Conservation (phyloP, 2,888 invertebrate genomes). For the Acanthosoma haemorrhoidale region DNA sequence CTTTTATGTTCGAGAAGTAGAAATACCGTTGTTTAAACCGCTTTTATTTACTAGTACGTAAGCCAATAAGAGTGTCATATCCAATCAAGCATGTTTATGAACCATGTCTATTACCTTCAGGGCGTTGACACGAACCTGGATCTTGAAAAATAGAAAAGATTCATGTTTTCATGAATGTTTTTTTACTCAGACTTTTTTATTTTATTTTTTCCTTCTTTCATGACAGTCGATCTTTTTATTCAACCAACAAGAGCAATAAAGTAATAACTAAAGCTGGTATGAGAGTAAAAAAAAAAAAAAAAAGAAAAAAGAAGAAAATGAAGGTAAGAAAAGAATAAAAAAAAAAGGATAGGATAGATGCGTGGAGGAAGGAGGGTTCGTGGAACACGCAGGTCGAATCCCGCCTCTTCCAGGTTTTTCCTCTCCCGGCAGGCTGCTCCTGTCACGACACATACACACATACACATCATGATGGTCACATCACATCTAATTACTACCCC, state of each 20-base stretch:
- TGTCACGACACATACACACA: neutral
- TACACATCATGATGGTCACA: neutral
- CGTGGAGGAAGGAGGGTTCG: slow-evolving; percentile 2
- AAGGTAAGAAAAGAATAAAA: neutral
- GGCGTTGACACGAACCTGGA: too few species aligned
- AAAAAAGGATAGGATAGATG: neutral
- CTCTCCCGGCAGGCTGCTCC: neutral
- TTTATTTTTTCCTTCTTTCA: neutral
- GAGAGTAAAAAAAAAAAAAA: neutral
- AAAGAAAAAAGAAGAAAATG: neutral
- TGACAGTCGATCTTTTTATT: neutral
- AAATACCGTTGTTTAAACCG: too few species aligned
- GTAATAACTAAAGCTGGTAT: neutral
- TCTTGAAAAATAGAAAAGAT: too few species aligned
- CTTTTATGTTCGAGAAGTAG: too few species aligned
- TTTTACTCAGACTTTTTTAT: too few species aligned
- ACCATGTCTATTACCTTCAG: too few species aligned
- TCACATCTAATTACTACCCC: too few species aligned
- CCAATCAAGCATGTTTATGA: too few species aligned
- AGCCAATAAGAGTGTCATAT: too few species aligned
- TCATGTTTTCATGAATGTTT: too few species aligned
- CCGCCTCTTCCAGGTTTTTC: neutral
- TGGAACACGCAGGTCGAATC: neutral
- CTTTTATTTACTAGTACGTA: too few species aligned
- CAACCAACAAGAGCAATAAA: slow-evolving; percentile 9